Evolutionary conservation across 2,797 vertebrate genomes (phyloP).

Genomic region (Micrastur ruficollis): DNA sequence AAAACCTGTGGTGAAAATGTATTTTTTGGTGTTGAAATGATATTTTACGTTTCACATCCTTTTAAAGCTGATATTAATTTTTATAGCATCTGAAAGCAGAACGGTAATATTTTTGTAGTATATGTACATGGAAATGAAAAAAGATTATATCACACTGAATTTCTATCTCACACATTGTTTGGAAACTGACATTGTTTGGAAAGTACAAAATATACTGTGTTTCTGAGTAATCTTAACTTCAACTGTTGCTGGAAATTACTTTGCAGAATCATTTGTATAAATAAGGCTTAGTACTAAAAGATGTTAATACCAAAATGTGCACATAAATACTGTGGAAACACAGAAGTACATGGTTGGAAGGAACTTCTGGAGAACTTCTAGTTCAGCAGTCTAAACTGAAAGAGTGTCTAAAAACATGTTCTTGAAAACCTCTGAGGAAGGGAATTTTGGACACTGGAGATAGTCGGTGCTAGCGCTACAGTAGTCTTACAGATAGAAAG

Average conservation of each 20-base stretch:
- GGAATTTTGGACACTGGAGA: background rate
- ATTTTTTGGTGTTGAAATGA: conserved; percentile 24
- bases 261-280: background rate
- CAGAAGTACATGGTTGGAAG: background rate
- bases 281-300: background rate
- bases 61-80: background rate
- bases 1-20: conserved; percentile 26
- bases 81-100: background rate
- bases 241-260: background rate
- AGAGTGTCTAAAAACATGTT: background rate
- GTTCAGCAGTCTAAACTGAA: background rate
- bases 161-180: background rate
- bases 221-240: background rate
- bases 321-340: background rate
- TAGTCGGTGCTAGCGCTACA: background rate
- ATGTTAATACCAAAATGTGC: background rate
- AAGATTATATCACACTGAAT: background rate
- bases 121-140: background rate
- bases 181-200: background rate
- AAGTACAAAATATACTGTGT: background rate
- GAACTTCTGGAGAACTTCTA: background rate
- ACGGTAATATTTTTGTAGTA: background rate
- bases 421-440: background rate
- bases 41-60: conserved; percentile 3
- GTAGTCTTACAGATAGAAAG: background rate